Evolutionary conservation across 64 coral and sea anemone species (phyloP), one percentile per base, ranked within the genome.

Genomic region (Actinia equina): DNA sequence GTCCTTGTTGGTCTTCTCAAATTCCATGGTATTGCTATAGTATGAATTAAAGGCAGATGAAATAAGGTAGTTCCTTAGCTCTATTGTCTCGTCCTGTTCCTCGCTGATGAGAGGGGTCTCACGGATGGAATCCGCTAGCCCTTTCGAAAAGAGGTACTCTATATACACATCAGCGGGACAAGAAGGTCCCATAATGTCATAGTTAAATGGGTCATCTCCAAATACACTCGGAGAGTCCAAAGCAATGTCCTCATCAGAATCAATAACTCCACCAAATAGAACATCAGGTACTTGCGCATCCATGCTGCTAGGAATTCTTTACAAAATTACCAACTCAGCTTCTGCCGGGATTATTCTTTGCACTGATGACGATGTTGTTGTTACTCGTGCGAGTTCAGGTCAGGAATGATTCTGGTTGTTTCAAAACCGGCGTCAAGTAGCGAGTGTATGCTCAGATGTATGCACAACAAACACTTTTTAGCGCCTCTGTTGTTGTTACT

Each of bases 31-130:
- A 83, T 89, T 91, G 25, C 78, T 93, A 85, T 93, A 96, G 52
- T 96, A 96, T 43, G 94, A 90, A 63, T 93, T 96, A 69, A 96
- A 96, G 51, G 91, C 92, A 19, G 91, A 93, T 80, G 94, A 96
- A 93, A 96, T 93, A 1, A 96, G 85, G 45, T 96, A 90, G 17
- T 96, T 91, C 58, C 88, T 92, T 0, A 96, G 80, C 46, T 96
- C 94, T 10, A 88, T 88, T 22, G 82, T 90, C 57, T 96, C 94
- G 19, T 96, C 94, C 17, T 90, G 89, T 17, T 93, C 94, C 4
- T 88, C 69, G 27, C 44, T 64, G 1, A 93, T 45, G 15, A 88
- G 65, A 81, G 88, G 88, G 42, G 82, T 82, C 13, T 96, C 94
- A 30, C 93, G 85, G 58, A 96, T 96, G 37, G 94, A 93, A 59